These are phyloP conservation scores for Fregetta grallaria DNA, from an alignment of 2,113 vertebrate species.

Conservation along the genomic window DNA sequence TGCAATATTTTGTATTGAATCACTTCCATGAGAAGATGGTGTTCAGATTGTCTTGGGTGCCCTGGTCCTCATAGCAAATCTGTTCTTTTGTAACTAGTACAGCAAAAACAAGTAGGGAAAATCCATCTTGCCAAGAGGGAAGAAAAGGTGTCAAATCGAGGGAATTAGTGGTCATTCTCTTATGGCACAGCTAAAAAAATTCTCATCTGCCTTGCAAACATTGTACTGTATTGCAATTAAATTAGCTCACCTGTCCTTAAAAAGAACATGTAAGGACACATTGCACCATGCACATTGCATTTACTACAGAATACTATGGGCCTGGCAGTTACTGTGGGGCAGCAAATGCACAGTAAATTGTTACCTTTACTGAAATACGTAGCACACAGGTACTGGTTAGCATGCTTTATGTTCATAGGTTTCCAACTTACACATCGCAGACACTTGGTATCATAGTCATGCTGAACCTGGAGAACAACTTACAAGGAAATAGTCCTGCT, in stretches of 20 bases:
- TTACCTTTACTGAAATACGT: fast-evolving
- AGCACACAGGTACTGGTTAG: background rate
- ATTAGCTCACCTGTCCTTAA: background rate
- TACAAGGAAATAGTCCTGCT: background rate
- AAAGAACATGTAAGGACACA: fast-evolving
- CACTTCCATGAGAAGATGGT: background rate
- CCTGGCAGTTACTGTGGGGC: background rate
- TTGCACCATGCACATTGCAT: fast-evolving
- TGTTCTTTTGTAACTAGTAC: background rate
- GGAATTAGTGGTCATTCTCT: background rate
- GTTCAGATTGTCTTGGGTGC: background rate
- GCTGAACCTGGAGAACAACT: background rate
- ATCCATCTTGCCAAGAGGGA: background rate
- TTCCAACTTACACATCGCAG: background rate
- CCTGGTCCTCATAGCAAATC: background rate
- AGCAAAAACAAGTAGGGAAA: background rate
- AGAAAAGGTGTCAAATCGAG: background rate
- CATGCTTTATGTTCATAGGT: fast-evolving
- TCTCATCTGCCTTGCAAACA: background rate
- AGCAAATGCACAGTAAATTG: background rate
- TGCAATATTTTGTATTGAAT: background rate
- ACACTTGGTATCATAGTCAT: too few relatives aligned
- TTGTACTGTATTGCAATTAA: background rate
- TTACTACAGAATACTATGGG: background rate
- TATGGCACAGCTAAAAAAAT: background rate